Base-by-base conservation (phyloP, 2,888 invertebrate species). In the Charanyca ferruginea region DNA sequence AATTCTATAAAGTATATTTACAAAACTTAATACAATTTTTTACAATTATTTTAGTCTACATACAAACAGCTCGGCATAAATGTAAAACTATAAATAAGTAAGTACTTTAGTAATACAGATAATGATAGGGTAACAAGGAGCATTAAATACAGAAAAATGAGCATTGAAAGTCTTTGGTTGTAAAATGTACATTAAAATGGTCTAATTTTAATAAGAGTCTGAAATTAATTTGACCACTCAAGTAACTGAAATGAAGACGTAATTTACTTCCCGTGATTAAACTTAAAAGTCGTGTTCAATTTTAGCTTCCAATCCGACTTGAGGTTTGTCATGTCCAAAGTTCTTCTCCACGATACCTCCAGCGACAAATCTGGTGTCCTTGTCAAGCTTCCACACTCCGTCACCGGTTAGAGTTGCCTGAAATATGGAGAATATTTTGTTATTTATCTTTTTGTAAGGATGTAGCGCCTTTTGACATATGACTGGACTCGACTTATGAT, bases 321-420 rank as follows among this genome's bases (percentile, higher is more conserved):
- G 87, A 0, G 90, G 86, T 52, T 72, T 86, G 1, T 85, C 82
- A 9, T 81, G 81, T 0, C 89, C 88, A 5, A 87, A 66, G 6
- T 77, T 83, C 22, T 85, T 85, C n/a, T 81, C 77, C 11, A 85
- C 41, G 2, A 70, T 74, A 0, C 89, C 90, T 0, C 90, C 91
- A 35, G 88, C 85, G 0, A 85, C 83, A 0, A 89, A 16, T 5
- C 77, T 77, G 0, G 90, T 87, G 66, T 89, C 83, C 61, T 88
- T 89, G 63, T 84, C 88, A 0, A 87, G 32, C 47, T 88, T 85
- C 91, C 90, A 90, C 0, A 85, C 79, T 20, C 89, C 90, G 8
- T 87, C 86, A 18, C 84, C 89, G 0, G 83, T 80, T 0, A 89
- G 85, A 5, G 81, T 76, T n/a, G 86, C 60, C 90, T 90, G 67